These are phyloP conservation scores for Pitta sordida DNA, from an alignment of 2,113 vertebrate species.

Conservation along the genomic window DNA sequence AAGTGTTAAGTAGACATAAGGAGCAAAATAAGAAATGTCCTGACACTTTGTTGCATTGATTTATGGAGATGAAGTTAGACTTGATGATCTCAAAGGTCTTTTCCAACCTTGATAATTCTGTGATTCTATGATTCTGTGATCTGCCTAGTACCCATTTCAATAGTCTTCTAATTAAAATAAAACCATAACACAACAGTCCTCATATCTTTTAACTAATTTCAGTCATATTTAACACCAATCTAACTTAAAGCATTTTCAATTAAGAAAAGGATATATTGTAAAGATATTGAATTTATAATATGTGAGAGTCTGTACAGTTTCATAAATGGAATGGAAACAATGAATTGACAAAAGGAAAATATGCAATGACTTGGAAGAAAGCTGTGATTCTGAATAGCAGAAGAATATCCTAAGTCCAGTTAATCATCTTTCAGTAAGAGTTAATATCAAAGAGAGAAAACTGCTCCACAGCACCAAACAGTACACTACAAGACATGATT, in stretches of 20 bases:
- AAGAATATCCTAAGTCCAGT: not conserved
- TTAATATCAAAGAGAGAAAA: not conserved
- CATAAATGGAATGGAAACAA: conserved; percentile 10
- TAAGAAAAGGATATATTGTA: not conserved
- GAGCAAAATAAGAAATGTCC: too few species aligned
- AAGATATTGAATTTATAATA: not conserved
- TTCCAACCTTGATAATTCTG: too few species aligned
- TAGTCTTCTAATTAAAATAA: not conserved
- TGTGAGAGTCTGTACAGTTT: not conserved
- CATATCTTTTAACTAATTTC: not conserved
- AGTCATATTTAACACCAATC: not conserved
- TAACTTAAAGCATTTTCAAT: not conserved
- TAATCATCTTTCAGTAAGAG: conserved; percentile 8
- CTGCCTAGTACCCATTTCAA: not conserved
- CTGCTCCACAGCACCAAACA: not conserved
- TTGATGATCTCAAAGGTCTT: too few species aligned
- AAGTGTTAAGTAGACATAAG: too few species aligned
- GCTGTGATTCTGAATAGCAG: conserved; percentile 10
- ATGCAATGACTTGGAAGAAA: conserved; percentile 8
- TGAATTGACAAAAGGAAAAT: conserved; percentile 34
- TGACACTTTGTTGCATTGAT: too few species aligned
- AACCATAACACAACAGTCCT: not conserved
- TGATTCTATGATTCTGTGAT: too few species aligned
- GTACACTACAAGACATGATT: not conserved
- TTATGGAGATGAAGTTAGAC: too few species aligned